Percentiles rank a stretch among this genome's conserved stretches.
These are phyloP conservation scores for Cavia porcellus DNA, from an alignment of 2,113 vertebrate genomes.

Conservation along the genomic window DNA sequence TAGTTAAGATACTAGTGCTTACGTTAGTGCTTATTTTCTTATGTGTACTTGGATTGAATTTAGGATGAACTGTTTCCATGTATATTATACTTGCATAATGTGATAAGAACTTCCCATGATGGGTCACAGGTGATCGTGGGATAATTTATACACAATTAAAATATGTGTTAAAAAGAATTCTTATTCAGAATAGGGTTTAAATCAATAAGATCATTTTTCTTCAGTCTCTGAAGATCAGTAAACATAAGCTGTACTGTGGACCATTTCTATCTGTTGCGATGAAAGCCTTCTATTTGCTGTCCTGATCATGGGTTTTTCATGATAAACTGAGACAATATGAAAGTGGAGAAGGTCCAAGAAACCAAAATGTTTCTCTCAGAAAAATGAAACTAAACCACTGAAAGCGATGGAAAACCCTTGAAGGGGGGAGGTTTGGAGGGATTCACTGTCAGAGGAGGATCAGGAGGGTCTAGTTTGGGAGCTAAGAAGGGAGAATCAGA, in stretches of 20 bases:
- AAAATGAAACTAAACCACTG: neutral
- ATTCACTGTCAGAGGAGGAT: neutral
- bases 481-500: neutral
- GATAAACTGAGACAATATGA: neutral
- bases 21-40: neutral
- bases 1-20: neutral
- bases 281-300: neutral
- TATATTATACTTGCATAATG: neutral
- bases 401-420: neutral
- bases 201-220: neutral
- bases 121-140: neutral
- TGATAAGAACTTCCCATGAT: neutral
- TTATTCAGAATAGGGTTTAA: neutral
- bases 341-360: neutral
- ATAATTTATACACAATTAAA: neutral
- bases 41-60: neutral
- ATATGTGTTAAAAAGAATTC: neutral
- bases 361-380: neutral
- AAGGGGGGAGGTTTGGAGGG: too few relatives aligned
- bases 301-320: neutral
- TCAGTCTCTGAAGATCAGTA: neutral
- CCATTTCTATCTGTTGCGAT: neutral
- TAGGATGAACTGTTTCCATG: neutral
- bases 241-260: neutral
- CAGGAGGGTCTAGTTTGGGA: neutral